Conservation (phyloP, 1,140 invertebrate genomes). For the Nixonia krombeini region DNA sequence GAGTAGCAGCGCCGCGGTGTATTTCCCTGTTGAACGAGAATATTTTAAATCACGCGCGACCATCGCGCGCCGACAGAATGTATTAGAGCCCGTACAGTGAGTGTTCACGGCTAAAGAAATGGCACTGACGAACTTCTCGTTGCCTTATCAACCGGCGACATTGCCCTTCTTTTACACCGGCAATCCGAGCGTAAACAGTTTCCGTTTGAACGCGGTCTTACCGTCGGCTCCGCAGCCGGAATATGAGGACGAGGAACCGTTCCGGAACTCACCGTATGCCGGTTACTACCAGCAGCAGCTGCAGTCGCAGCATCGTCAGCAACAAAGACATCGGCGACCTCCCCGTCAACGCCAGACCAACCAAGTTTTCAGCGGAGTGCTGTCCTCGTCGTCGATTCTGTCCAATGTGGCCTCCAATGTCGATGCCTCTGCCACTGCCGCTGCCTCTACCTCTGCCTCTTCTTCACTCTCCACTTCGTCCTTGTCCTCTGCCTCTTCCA, state of each 20-base stretch:
- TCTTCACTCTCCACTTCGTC: too few species aligned
- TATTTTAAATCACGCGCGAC: not conserved
- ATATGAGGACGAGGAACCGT: constrained; percentile 48
- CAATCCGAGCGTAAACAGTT: constrained; percentile 51
- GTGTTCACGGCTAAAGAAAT: constrained; percentile 49
- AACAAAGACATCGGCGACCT: constrained; percentile 18
- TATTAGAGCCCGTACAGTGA: too few species aligned
- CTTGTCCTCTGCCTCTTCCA: constrained; percentile 37
- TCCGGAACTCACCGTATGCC: constrained; percentile 56
- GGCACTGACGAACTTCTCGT: constrained; percentile 62
- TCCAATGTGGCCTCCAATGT: too few species aligned
- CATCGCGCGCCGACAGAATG: too few species aligned
- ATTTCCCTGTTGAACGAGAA: not conserved
- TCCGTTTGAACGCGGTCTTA: constrained; percentile 56
- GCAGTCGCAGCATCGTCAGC: constrained; percentile 18
- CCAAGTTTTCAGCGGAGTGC: constrained; percentile 13
- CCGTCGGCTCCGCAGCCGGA: constrained; percentile 45
- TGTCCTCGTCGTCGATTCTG: constrained; percentile 22
- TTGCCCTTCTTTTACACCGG: constrained; percentile 55
- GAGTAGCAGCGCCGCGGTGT: not conserved
- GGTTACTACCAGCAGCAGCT: constrained; percentile 52
- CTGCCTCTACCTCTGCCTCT: too few species aligned
- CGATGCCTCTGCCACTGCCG: too few species aligned
- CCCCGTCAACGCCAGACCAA: constrained; percentile 29
- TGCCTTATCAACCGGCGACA: constrained; percentile 57